A percentile compares a stretch with the other conserved stretches of the same genome.
phyloP scores from a whole-genome alignment of 2,888 invertebrate genomes.

The Tubiluchus corallicola region DNA sequence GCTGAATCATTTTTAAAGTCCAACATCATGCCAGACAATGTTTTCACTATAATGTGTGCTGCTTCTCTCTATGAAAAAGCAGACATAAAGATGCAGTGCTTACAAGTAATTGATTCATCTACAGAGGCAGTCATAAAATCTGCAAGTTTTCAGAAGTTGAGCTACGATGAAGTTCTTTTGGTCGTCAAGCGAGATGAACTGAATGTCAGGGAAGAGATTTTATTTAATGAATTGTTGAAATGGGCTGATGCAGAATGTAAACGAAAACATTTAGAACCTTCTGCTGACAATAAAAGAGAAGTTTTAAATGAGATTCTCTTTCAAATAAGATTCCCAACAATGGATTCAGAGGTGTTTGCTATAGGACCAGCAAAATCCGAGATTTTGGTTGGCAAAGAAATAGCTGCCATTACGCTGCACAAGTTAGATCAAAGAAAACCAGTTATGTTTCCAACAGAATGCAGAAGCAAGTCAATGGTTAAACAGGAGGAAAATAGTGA shows the following conservation, averaged over 20 bases:
- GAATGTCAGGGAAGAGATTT: slow-evolving; percentile 37
- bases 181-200: slow-evolving; percentile 49
- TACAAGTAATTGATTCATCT: slow-evolving; percentile 40
- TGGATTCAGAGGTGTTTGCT: slow-evolving; percentile 43
- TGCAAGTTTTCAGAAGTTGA: slow-evolving; percentile 40
- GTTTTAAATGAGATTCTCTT: slow-evolving; percentile 39
- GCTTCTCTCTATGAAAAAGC: slow-evolving; percentile 39
- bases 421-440: too few species aligned
- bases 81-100: slow-evolving; percentile 45
- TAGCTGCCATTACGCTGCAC: slow-evolving; percentile 23
- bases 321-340: slow-evolving; percentile 44
- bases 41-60: slow-evolving; percentile 44
- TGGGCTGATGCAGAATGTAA: slow-evolving; percentile 41
- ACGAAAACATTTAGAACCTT: slow-evolving; percentile 35
- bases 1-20: slow-evolving; percentile 46
- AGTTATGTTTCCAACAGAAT: too few species aligned
- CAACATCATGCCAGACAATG: slow-evolving; percentile 42
- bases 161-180: slow-evolving; percentile 41
- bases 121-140: slow-evolving; percentile 37
- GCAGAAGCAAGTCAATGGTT: too few species aligned
- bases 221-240: slow-evolving; percentile 41
- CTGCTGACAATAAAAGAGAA: slow-evolving; percentile 34
- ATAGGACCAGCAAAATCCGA: slow-evolving; percentile 39
- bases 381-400: slow-evolving; percentile 37
- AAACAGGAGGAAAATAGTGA: too few species aligned